Percentiles rank a stretch among this genome's conserved stretches.
Evolutionary conservation across 2,888 invertebrate genomes (phyloP).

Genomic region (Mythimna pallens): DNA sequence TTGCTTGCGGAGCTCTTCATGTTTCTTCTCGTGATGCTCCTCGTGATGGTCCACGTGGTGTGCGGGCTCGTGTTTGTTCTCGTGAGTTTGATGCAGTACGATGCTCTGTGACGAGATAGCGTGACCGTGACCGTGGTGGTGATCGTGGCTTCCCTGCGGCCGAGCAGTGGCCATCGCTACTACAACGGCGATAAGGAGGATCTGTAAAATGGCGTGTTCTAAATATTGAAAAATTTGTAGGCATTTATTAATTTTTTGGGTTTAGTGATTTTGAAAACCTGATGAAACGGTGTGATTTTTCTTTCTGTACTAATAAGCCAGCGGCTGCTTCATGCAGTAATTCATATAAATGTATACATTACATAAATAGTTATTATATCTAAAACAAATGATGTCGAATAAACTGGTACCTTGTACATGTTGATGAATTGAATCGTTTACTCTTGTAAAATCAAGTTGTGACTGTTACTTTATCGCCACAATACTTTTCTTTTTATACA

Average conservation of each 20-base stretch:
- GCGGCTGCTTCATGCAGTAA: too few species aligned
- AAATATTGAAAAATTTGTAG: too few species aligned
- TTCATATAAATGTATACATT: too few species aligned
- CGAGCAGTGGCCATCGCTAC: conserved; percentile 38
- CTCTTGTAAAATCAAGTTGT: conserved; percentile 8
- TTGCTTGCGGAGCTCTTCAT: neutral
- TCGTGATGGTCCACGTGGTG: too few species aligned
- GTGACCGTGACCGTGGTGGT: conserved; percentile 49
- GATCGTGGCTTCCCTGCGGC: conserved; percentile 51
- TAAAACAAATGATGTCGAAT: neutral
- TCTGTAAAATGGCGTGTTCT: conserved; percentile 19
- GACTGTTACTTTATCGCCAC: conserved; percentile 35
- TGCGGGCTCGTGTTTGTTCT: too few species aligned
- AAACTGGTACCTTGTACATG: conserved; percentile 59
- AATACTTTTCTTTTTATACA: conserved; percentile 50
- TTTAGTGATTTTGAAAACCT: too few species aligned
- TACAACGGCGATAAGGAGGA: conserved; percentile 35
- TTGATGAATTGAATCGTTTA: conserved; percentile 14
- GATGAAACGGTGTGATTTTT: too few species aligned
- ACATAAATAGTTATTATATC: neutral
- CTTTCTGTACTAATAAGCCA: too few species aligned
- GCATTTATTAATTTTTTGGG: too few species aligned
- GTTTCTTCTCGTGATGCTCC: too few species aligned
- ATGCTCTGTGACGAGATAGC: conserved; percentile 73
- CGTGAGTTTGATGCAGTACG: conserved; percentile 65